A percentile compares a stretch with the other conserved stretches of the same genome.
These are phyloP conservation scores for Lumbricus terrestris DNA, from an alignment of 2,888 invertebrate species.

Conservation along the genomic window DNA sequence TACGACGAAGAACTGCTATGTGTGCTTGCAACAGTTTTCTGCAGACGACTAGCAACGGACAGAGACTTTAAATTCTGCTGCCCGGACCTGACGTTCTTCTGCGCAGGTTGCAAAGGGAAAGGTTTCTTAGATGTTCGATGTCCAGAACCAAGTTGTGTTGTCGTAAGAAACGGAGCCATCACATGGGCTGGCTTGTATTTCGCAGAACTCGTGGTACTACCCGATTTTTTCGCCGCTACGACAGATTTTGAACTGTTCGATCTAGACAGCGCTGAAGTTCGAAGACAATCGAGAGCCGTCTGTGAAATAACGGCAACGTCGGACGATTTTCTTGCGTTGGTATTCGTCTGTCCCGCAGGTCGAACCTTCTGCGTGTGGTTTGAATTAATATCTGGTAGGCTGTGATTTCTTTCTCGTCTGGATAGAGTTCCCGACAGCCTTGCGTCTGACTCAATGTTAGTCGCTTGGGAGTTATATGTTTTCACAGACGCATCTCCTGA, in stretches of 20 bases:
- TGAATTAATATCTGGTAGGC: neutral
- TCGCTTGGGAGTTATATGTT: neutral
- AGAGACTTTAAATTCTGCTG: neutral
- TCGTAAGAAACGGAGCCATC: neutral
- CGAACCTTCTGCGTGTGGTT: neutral
- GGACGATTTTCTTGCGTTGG: neutral
- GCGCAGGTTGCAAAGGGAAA: neutral
- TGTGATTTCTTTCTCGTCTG: neutral
- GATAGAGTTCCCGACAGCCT: neutral
- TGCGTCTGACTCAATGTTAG: neutral
- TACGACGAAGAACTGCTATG: neutral
- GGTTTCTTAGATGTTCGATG: neutral
- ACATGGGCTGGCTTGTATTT: neutral
- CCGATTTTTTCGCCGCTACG: neutral
- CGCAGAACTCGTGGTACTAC: neutral
- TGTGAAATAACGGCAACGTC: slow-evolving; percentile 6
- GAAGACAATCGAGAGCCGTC: neutral
- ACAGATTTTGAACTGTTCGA: neutral
- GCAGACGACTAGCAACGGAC: neutral
- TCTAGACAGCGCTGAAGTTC: neutral
- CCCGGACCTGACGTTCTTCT: neutral
- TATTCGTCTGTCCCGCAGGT: neutral
- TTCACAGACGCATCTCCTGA: neutral
- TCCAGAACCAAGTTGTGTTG: neutral
- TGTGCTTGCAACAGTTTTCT: neutral